Evolutionary conservation across 1,140 invertebrate species (phyloP).

Genomic region (Pseudomyrmex flavicornis): DNA sequence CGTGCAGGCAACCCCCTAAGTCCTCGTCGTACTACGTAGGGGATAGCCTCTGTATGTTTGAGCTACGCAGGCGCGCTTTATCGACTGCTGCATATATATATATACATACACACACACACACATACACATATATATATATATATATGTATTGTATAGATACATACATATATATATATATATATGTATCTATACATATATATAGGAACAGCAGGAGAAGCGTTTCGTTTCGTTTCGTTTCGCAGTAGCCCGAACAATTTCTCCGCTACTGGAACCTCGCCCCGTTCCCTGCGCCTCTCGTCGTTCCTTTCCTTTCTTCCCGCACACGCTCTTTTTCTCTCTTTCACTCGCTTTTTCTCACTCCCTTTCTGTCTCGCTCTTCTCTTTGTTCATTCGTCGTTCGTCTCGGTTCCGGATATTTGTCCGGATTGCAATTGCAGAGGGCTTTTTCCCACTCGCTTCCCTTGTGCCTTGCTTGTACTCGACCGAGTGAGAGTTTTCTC

Average conservation of each 20-base stretch:
- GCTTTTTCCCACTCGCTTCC: conserved; percentile 73
- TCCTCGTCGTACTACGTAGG: conserved; percentile 42
- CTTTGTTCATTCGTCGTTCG: conserved; percentile 69
- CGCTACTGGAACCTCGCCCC: conserved; percentile 30
- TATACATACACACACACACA: no score
- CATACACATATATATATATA: no score
- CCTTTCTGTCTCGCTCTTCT: conserved; percentile 31
- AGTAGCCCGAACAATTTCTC: conserved; percentile 75
- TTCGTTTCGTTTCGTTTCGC: conserved; percentile 73
- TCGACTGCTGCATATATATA: conserved; percentile 70
- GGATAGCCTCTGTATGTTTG: conserved; percentile 64
- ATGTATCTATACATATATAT: conserved; percentile 13
- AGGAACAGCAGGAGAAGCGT: conserved; percentile 47
- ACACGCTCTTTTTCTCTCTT: not conserved
- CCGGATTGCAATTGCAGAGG: conserved; percentile 75
- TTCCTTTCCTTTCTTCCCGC: not conserved
- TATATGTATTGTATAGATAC: no score
- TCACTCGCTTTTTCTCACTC: not conserved
- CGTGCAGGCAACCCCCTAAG: conserved; percentile 59
- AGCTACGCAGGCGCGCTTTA: conserved; percentile 76
- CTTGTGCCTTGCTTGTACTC: conserved; percentile 33
- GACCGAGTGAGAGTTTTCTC: conserved; percentile 27
- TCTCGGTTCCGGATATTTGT: conserved; percentile 75
- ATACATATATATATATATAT: no score
- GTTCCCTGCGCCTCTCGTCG: not conserved